Base-by-base conservation (phyloP, 2,888 invertebrate species). In the Orthosia incerta region DNA sequence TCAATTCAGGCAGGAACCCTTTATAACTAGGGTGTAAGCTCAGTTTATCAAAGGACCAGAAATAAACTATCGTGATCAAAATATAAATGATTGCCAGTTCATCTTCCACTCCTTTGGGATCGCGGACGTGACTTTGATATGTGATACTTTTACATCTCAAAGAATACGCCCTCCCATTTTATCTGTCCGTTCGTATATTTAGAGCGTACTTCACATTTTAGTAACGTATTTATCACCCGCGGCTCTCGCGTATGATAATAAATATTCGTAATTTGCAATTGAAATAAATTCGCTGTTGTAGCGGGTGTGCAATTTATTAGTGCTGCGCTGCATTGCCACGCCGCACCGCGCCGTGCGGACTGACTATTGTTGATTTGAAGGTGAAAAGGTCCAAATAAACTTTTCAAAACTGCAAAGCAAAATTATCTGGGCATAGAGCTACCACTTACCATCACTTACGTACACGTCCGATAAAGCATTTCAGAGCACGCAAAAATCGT, bases 221-320 rank as follows among this genome's bases (percentile, higher is more conserved):
- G 26, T 63, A 65, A 67, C 65, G 60, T 62, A 84, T 73, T 73
- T 73, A 81, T 60, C 31, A 57, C 73, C 53, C 55, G 23, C 26
- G 15, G 62, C 46, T 69, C 50, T 70, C 74, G 51, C 31, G 9
- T 74, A 67, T 82, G 39, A 64, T 75, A 87, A 82, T 71, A 73
- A 75, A 86, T 76, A 66, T 73, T 13, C 20, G 67, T 75, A 82
- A 84, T 82, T 82, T 79, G 59, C 74, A 68, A 76, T 74, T 77
- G 76, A 71, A 79, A 80, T 82, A 79, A 76, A 85, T 86, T 74
- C 62, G 59, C 60, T 53, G 57, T 55, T 61, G 64, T 67, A 74
- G 39, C 51, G 55, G 61, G 56, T 79, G 61, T n/a, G 64, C 56
- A 70, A 77, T 85, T 74, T 72, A 72, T 85, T 72, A 75, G 67